Evolutionary conservation across 2,797 vertebrate genomes (phyloP), one percentile per base, ranked within the genome.

Genomic region (Myotis myotis): DNA sequence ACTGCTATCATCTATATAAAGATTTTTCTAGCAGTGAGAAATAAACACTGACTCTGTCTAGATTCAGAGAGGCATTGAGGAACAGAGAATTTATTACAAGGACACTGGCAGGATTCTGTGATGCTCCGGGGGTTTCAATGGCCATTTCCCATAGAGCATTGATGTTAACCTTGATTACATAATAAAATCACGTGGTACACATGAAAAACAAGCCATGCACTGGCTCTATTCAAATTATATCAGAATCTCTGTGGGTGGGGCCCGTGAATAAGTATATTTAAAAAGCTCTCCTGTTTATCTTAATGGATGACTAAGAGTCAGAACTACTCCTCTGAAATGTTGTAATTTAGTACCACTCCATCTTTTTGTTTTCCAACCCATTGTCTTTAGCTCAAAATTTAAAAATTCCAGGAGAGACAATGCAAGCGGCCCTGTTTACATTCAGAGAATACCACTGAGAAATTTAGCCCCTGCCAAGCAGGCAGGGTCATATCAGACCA

Each of bases 381-480:
- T 0, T 20, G 8, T 36, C 87, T 92, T 87, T 70, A 85, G 38
- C 44, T 74, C 55, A 90, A 72, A 96, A 79, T 84, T 80, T 85
- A 70, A 84, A 96, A 96, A 36, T 71, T 41, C 82, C 66, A 95
- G 68, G 41, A 85, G 44, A 95, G 20, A 74, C 8, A 92, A 55
- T 72, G 5, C 38, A 92, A 84, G 51, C 6, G 5, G 3, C 25
- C 78, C 44, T 66, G n/a, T 89, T 93, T 87, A 74, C 22, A 81
- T 85, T 82, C 62, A 36, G 2, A 87, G 33, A n/a, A 38, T 33
- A 75, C 20, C 17, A 71, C 55, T 55, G 51, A n/a, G 51, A 93
- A 86, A 33, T 55, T 36, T 30, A 62, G n/a, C 60, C 38, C 78
- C 23, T 47, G 25, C 70, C 44, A 80, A 90, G 71, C 89, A 89